Base-by-base conservation (phyloP, 2,888 invertebrate genomes). In the Liopterus haemorrhoidalis region DNA sequence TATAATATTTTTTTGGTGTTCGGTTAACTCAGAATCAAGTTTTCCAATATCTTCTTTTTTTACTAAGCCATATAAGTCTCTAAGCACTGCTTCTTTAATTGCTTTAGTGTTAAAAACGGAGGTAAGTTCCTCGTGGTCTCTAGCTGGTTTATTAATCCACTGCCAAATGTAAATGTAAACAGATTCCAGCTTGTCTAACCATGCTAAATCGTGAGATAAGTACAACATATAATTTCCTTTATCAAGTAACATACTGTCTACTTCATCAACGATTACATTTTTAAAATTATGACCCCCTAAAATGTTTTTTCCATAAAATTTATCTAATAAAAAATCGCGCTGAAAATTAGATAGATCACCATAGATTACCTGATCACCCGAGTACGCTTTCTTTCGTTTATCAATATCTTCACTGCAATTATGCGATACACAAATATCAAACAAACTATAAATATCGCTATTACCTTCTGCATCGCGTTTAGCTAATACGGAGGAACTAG, bases 211-310 rank as follows among this genome's bases (percentile, higher is more conserved):
- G 24, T 63, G 59, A 1, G 65, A 63, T 21, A 69, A 52, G 39
- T 66, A 65, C 3, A 67, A 54, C 21, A 64, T 62, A 48, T 67
- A 61, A 33, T 59, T 61, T 3, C 65, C 66, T 33, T 66, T 65
- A 50, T 69, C 69, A 3, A 69, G 54, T 24, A 68, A 45, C 66
- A 69, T 65, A 46, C 61, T 65, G 47, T 69, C 69, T 0, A 69
- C 68, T 54, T 69, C 69, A 47, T 69, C 69, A 2, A 69, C 56
- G 5, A 69, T 60, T 0, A 66, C 59, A 11, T 51, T 54, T 8
- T 56, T 51, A 41, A 58, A 59, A 4, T 41, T 49, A 20, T 62
- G 54, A 14, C 54, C 52, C 4, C 60, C 57, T 22, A 58, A 38
- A 11, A 62, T 59, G 18, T 60, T 60, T 45, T 60, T 53, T 0